Evolutionary conservation across 2,797 vertebrate species (phyloP).

Genomic region (Peromyscus aztecus): DNA sequence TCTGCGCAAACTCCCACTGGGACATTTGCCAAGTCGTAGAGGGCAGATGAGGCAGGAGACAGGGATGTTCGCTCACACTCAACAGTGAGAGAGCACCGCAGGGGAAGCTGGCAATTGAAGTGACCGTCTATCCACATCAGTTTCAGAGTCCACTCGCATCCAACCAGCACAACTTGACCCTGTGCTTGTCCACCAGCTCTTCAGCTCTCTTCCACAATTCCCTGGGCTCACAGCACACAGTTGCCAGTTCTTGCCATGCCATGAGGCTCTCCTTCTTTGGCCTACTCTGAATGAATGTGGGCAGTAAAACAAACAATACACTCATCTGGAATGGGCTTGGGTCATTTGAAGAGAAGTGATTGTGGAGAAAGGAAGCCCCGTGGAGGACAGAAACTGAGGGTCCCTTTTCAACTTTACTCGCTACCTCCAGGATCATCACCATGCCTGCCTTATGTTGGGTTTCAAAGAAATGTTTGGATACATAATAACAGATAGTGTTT

Average conservation of each 20-base stretch:
- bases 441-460: background rate
- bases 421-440: background rate
- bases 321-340: background rate
- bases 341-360: background rate
- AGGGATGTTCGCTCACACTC: background rate
- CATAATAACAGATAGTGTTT: background rate
- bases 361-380: too few relatives aligned
- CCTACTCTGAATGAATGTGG: background rate
- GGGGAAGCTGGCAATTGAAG: background rate
- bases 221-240: background rate
- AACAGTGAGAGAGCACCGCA: background rate
- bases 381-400: background rate
- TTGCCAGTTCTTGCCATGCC: background rate
- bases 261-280: background rate
- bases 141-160: background rate
- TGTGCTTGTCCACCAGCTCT: rapidly evolving
- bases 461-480: conserved; percentile 16
- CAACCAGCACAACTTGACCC: background rate
- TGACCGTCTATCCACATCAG: background rate
- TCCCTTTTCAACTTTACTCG: background rate
- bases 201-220: rapidly evolving
- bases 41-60: background rate
- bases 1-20: background rate
- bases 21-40: background rate
- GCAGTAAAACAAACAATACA: conserved; percentile 3